These are phyloP conservation scores for Notolepis coatsorum DNA, from an alignment of 2,797 vertebrate genomes.

Conservation along the genomic window DNA sequence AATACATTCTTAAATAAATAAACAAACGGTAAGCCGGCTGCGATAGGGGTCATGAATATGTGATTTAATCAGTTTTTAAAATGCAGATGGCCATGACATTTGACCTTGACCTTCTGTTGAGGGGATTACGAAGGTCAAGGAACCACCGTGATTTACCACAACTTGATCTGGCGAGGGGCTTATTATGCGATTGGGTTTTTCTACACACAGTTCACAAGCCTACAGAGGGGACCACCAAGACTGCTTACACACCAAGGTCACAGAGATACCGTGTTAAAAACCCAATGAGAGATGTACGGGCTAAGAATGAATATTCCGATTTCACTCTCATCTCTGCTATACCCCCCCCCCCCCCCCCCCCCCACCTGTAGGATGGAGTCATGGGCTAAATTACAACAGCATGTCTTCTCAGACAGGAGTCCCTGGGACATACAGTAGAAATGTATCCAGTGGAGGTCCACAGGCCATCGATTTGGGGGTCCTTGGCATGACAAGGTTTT, in stretches of 20 bases:
- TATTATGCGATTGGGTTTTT: conserved; percentile 34
- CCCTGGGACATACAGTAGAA: too few species aligned
- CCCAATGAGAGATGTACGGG: too few species aligned
- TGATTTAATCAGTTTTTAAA: conserved; percentile 62
- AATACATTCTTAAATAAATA: conserved; percentile 60
- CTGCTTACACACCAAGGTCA: not conserved
- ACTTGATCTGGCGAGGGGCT: conserved; percentile 9
- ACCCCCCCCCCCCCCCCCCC: too few species aligned
- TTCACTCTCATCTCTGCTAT: too few species aligned
- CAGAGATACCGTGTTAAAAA: too few species aligned
- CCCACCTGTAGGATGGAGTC: too few species aligned
- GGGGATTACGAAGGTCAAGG: conserved; percentile 16
- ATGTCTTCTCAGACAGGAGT: too few species aligned
- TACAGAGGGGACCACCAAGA: not conserved
- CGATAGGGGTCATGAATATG: conserved; percentile 67
- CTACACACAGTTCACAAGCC: conserved; percentile 3
- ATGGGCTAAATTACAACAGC: too few species aligned
- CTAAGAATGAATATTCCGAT: too few species aligned
- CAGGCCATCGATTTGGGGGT: too few species aligned
- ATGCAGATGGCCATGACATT: conserved; percentile 62
- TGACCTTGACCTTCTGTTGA: conserved; percentile 51
- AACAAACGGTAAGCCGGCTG: conserved; percentile 50
- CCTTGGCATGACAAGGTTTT: too few species aligned
- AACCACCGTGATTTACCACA: conserved; percentile 52
- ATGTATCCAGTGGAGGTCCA: too few species aligned